These are phyloP conservation scores for Sebastolobus altivelis DNA, from an alignment of 2,797 vertebrate species.

Conservation along the genomic window DNA sequence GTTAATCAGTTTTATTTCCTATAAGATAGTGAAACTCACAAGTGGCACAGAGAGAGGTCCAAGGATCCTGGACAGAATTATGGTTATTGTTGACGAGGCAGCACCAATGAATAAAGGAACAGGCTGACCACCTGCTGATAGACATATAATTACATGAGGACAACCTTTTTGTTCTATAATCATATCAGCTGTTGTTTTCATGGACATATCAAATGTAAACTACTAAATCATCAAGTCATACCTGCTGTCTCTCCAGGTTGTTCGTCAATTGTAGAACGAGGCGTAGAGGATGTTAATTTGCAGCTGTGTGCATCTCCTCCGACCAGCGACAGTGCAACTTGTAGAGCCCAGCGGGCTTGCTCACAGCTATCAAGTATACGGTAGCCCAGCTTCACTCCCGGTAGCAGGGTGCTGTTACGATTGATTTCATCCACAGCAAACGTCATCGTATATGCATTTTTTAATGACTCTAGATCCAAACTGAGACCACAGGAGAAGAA, in stretches of 20 bases:
- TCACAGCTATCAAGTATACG: slow-evolving; percentile 64
- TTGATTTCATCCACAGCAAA: slow-evolving; percentile 82
- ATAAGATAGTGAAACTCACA: slow-evolving; percentile 55
- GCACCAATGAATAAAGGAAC: slow-evolving; percentile 79
- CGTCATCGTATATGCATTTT: slow-evolving; percentile 73
- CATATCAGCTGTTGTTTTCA: neutral
- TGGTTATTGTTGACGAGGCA: slow-evolving; percentile 71
- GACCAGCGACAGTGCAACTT: slow-evolving; percentile 55
- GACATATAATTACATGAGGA: neutral
- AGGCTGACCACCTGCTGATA: slow-evolving; percentile 32
- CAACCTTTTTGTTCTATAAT: neutral
- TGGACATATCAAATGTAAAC: neutral
- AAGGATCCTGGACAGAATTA: slow-evolving; percentile 73
- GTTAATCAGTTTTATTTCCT: neutral
- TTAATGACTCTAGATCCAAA: slow-evolving; percentile 76
- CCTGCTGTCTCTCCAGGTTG: slow-evolving; percentile 11
- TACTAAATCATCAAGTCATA: neutral
- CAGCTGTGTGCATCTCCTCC: slow-evolving; percentile 58
- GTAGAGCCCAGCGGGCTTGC: slow-evolving; percentile 63
- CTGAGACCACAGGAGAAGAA: slow-evolving; percentile 38
- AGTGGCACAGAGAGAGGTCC: slow-evolving; percentile 75
- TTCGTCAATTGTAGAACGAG: neutral
- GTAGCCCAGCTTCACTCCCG: slow-evolving; percentile 70
- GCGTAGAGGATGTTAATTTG: neutral
- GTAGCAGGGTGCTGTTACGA: slow-evolving; percentile 60